A percentile compares a stretch with the other conserved stretches of the same genome.
Evolutionary conservation across 2,888 invertebrate genomes (phyloP).

Genomic region (Stenichneumon culpator): DNA sequence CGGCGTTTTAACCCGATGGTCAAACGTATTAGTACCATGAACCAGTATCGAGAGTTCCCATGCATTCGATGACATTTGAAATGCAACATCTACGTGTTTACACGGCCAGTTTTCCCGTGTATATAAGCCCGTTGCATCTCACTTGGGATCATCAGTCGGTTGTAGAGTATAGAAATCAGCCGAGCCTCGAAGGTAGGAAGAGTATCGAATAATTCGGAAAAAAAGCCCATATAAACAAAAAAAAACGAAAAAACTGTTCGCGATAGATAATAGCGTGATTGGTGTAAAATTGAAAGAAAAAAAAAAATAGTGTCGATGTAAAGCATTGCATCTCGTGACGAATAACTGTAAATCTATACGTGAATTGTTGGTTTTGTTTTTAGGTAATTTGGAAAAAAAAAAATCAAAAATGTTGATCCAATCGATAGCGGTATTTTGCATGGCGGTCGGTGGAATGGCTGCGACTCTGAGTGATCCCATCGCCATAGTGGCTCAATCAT

Average conservation of each 20-base stretch:
- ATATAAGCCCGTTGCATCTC: slow-evolving; percentile 74
- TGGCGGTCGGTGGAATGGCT: slow-evolving; percentile 46
- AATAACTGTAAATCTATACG: neutral
- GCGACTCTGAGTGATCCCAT: slow-evolving; percentile 67
- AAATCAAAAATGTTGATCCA: slow-evolving; percentile 51
- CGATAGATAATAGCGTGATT: neutral
- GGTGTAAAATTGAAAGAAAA: neutral
- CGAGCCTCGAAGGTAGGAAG: slow-evolving; percentile 53
- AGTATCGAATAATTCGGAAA: neutral
- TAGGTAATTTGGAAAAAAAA: slow-evolving; percentile 15
- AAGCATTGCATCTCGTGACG: neutral
- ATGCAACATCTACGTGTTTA: slow-evolving; percentile 71
- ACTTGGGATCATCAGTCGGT: slow-evolving; percentile 71
- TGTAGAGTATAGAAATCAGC: slow-evolving; percentile 38
- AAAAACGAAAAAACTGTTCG: neutral
- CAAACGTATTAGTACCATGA: slow-evolving; percentile 68
- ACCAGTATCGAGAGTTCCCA: slow-evolving; percentile 75
- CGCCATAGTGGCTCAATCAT: slow-evolving; percentile 76
- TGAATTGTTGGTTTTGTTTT: slow-evolving; percentile 3
- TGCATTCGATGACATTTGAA: slow-evolving; percentile 76
- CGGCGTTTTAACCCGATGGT: slow-evolving; percentile 52
- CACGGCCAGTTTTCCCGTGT: slow-evolving; percentile 68
- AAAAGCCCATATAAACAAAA: neutral
- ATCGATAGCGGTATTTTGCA: slow-evolving; percentile 44
- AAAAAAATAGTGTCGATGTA: slow-evolving; percentile 1